phyloP scores from a whole-genome alignment of 2,797 vertebrate genomes.

The Myripristis murdjan region DNA sequence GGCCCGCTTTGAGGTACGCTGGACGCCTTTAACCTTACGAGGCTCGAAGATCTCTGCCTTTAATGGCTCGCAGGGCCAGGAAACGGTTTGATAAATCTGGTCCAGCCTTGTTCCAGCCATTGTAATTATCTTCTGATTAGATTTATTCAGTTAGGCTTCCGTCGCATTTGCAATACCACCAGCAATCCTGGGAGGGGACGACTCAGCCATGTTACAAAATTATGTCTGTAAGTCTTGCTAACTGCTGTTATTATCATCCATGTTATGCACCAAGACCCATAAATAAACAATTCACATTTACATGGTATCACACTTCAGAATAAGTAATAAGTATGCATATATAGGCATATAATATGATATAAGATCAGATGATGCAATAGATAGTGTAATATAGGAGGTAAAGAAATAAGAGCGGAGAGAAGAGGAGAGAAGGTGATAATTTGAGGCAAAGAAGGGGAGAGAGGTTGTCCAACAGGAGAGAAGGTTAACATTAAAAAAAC shows the following conservation, averaged over 20 bases:
- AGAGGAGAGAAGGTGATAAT: background rate
- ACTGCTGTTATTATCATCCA: constrained; percentile 71
- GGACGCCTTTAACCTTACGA: constrained; percentile 64
- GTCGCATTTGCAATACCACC: constrained; percentile 80
- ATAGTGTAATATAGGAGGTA: background rate
- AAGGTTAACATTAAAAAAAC: constrained; percentile 22
- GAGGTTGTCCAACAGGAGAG: background rate
- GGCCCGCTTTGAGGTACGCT: constrained; percentile 56
- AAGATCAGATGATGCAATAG: too few relatives aligned
- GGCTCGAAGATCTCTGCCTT: constrained; percentile 59
- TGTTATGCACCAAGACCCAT: constrained; percentile 51
- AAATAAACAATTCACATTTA: constrained; percentile 56
- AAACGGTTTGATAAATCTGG: constrained; percentile 80
- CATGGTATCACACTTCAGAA: constrained; percentile 30
- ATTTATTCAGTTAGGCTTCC: constrained; percentile 85
- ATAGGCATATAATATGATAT: background rate
- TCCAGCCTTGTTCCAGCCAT: constrained; percentile 77
- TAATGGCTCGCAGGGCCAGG: constrained; percentile 55
- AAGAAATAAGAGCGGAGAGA: background rate
- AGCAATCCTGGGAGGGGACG: constrained; percentile 81
- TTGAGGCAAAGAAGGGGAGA: background rate
- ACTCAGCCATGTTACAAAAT: constrained; percentile 84
- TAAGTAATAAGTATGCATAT: constrained; percentile 29
- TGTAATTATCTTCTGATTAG: constrained; percentile 87
- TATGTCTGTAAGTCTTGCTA: constrained; percentile 78